Percentiles rank a stretch among this genome's conserved stretches.
Conservation (phyloP, 92 coral and sea anemone species). For the Paramuricea clavata region DNA sequence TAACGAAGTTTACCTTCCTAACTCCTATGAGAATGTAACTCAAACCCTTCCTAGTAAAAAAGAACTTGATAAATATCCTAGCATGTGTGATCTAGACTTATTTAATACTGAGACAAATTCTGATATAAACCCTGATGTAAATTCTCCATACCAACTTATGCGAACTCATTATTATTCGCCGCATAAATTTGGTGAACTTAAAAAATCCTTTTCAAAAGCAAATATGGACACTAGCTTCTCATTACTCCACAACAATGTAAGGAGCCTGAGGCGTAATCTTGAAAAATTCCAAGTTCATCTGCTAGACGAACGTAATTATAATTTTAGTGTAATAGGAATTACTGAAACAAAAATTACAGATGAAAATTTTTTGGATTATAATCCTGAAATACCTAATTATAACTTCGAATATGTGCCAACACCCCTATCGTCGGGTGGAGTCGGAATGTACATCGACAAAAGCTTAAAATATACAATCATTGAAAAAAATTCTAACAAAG, state of each 20-base stretch:
- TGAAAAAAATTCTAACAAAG: constrained; percentile 59
- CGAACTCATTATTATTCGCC: constrained; percentile 54
- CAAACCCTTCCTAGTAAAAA: constrained; percentile 42
- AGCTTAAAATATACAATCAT: constrained; percentile 50
- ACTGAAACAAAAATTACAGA: constrained; percentile 68
- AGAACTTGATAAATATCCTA: constrained; percentile 45
- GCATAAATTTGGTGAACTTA: constrained; percentile 46
- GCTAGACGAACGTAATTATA: constrained; percentile 46
- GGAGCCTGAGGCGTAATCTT: constrained; percentile 62
- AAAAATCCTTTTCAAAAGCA: constrained; percentile 25
- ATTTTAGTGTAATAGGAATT: constrained; percentile 62
- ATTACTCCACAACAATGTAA: constrained; percentile 58
- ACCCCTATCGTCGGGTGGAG: constrained; percentile 71
- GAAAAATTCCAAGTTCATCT: constrained; percentile 62
- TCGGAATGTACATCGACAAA: constrained; percentile 62
- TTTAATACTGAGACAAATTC: constrained; percentile 37
- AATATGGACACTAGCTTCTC: constrained; percentile 31
- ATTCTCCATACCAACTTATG: neutral
- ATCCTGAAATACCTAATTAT: constrained; percentile 59
- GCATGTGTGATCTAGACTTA: constrained; percentile 50
- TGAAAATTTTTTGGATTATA: constrained; percentile 26
- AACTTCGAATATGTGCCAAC: constrained; percentile 74
- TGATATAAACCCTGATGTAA: constrained; percentile 5
- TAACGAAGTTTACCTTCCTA: constrained; percentile 5
- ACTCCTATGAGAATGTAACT: constrained; percentile 40